These are phyloP conservation scores for Epizoanthus scotinus DNA, from an alignment of 92 coral and sea anemone genomes.

Conservation along the genomic window DNA sequence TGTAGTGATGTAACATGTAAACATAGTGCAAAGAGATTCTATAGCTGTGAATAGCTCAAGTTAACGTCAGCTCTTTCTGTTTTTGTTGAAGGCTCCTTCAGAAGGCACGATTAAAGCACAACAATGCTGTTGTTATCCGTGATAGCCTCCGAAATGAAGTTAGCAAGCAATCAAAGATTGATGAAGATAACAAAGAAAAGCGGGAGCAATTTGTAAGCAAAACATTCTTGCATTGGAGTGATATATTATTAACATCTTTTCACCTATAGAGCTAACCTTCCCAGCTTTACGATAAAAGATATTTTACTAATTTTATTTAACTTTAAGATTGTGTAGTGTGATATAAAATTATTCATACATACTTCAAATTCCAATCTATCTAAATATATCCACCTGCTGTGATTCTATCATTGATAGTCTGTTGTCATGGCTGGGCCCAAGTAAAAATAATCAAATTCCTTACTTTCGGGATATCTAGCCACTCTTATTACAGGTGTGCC, in stretches of 20 bases:
- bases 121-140: slow-evolving; percentile 93
- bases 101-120: slow-evolving; percentile 89
- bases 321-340: no score
- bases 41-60: not conserved
- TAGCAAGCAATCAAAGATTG: slow-evolving; percentile 82
- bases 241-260: not conserved
- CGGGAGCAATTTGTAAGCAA: slow-evolving; percentile 89
- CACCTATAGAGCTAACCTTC: no score
- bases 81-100: slow-evolving; percentile 72
- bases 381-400: no score
- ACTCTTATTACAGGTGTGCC: no score
- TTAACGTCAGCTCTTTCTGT: not conserved
- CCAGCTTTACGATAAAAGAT: no score
- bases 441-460: no score
- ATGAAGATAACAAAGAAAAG: slow-evolving; percentile 89
- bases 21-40: not conserved
- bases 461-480: no score
- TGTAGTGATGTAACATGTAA: not conserved
- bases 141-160: slow-evolving; percentile 96
- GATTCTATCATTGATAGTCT: no score
- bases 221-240: not conserved
- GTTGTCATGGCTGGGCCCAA: no score
- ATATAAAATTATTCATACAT: no score
- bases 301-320: no score
- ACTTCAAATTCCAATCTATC: no score